Conservation (phyloP, 2,888 invertebrate genomes). For the Pediacus dermestoides region DNA sequence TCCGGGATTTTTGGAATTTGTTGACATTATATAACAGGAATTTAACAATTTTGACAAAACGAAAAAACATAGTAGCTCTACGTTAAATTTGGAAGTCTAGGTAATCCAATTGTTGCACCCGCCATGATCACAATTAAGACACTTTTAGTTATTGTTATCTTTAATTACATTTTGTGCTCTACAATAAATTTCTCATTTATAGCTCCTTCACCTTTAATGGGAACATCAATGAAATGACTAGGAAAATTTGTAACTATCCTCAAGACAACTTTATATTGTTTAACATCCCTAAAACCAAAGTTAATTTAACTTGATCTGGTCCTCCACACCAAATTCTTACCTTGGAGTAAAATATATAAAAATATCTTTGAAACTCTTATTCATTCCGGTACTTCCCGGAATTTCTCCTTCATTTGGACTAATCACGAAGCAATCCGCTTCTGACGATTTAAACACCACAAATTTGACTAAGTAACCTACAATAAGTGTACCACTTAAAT, state of each 20-base stretch:
- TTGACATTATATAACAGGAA: no score
- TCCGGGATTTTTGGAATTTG: no score
- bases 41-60: no score
- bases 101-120: no score
- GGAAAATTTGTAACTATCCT: slow-evolving; percentile 35
- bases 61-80: no score
- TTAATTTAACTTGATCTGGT: background rate
- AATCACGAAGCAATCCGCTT: slow-evolving; percentile 25
- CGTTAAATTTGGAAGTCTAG: no score
- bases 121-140: no score
- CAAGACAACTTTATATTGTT: slow-evolving; percentile 30
- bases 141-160: no score
- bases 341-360: slow-evolving; percentile 35
- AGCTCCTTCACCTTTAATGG: slow-evolving; percentile 31
- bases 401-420: slow-evolving; percentile 31
- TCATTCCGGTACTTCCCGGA: slow-evolving; percentile 26
- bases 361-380: slow-evolving; percentile 29
- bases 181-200: slow-evolving; percentile 34
- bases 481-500: slow-evolving; percentile 12
- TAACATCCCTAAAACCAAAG: slow-evolving; percentile 28
- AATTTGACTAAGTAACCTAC: slow-evolving; percentile 27
- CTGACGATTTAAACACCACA: slow-evolving; percentile 29
- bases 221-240: slow-evolving; percentile 33
- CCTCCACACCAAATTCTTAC: slow-evolving; percentile 19
- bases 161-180: slow-evolving; percentile 22